These are phyloP conservation scores for Enoplosus armatus DNA, from an alignment of 2,797 vertebrate genomes.

Conservation along the genomic window DNA sequence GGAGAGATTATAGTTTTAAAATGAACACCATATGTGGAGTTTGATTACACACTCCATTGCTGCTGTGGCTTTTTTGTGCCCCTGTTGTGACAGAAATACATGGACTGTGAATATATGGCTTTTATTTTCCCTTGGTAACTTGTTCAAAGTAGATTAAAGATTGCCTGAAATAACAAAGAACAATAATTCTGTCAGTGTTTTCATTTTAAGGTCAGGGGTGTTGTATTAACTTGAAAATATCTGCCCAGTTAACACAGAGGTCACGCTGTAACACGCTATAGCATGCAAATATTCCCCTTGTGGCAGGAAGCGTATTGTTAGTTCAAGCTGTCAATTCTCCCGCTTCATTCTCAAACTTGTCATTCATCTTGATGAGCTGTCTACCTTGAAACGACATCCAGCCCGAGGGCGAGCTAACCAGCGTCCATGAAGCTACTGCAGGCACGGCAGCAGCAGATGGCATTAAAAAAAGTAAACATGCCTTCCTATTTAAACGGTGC, in stretches of 20 bases:
- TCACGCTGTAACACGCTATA: constrained; percentile 28
- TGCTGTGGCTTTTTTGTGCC: background rate
- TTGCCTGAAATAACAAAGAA: constrained; percentile 20
- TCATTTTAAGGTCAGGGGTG: constrained; percentile 33
- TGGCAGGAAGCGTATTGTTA: constrained; percentile 36
- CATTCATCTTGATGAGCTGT: constrained; percentile 55
- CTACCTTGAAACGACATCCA: constrained; percentile 40
- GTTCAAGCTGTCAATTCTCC: constrained; percentile 36
- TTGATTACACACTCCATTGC: constrained; percentile 13
- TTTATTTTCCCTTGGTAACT: background rate
- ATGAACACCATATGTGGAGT: constrained; percentile 10
- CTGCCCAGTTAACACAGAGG: constrained; percentile 20
- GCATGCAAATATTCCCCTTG: constrained; percentile 49
- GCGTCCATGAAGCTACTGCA: constrained; percentile 38
- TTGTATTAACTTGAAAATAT: constrained; percentile 22
- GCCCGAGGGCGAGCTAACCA: constrained; percentile 36
- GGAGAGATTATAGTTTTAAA: background rate
- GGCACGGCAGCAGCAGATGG: constrained; percentile 51
- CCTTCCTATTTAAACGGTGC: constrained; percentile 25
- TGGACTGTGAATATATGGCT: background rate
- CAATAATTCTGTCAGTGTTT: constrained; percentile 1
- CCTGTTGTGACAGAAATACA: constrained; percentile 3
- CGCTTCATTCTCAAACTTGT: constrained; percentile 40
- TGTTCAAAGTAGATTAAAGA: background rate
- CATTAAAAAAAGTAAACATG: constrained; percentile 32